phyloP scores from a whole-genome alignment of 2,797 vertebrate species.

The Alosa sapidissima region DNA sequence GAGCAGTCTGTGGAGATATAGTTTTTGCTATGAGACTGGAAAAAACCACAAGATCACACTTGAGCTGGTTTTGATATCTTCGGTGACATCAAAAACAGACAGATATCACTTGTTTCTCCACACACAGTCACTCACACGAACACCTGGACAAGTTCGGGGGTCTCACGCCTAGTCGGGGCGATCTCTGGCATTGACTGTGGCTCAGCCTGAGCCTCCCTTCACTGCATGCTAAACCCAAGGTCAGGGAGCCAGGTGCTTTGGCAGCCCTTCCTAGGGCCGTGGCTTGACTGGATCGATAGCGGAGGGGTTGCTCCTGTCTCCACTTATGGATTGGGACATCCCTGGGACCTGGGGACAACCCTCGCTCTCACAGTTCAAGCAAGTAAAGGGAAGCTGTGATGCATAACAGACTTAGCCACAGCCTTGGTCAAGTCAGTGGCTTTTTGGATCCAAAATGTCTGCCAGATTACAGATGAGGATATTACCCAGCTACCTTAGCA shows the following conservation, averaged over 20 bases:
- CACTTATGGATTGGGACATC: slow-evolving; percentile 40
- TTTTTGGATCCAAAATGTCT: slow-evolving; percentile 36
- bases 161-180: neutral
- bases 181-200: slow-evolving; percentile 28
- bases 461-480: neutral
- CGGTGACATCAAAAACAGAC: slow-evolving; percentile 8
- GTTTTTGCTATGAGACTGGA: neutral
- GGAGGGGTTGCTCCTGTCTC: slow-evolving; percentile 34
- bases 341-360: slow-evolving; percentile 18
- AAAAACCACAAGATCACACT: neutral
- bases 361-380: slow-evolving; percentile 32
- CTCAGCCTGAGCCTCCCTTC: neutral
- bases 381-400: slow-evolving; percentile 24
- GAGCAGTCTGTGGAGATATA: slow-evolving; percentile 7
- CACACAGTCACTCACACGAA: neutral
- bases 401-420: slow-evolving; percentile 22
- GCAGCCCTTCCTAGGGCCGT: slow-evolving; percentile 6
- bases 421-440: neutral
- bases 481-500: neutral
- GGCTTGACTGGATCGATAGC: slow-evolving; percentile 37
- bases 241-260: slow-evolving; percentile 11
- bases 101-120: slow-evolving; percentile 21
- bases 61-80: neutral
- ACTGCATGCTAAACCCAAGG: slow-evolving; percentile 19
- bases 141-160: slow-evolving; percentile 3